Base-by-base conservation (phyloP, 35 echinoderm and acorn worm genomes). In the Acanthaster planci region DNA sequence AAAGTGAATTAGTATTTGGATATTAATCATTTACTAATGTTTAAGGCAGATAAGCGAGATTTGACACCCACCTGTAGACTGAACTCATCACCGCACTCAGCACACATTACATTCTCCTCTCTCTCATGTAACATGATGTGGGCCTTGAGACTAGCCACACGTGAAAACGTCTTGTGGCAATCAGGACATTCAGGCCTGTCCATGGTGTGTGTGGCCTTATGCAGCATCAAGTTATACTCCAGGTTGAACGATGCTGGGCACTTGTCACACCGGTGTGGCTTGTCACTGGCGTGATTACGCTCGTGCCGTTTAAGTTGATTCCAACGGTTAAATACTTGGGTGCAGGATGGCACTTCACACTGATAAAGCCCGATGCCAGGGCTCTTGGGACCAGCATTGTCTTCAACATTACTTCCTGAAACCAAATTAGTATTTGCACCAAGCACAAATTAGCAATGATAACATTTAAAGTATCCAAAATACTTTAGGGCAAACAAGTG, bases 61-160 rank as follows among this genome's bases (percentile, higher is more conserved):
- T 18, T 18, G 18, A 22, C 38, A 29, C 79, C 38, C 67, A 98
- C 95, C 92, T 98, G 95, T 12, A 98, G 78, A 51, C 77, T 77
- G 40, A 98, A 98, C 76, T 98, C 95, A 83, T 98, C 95, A 16
- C 95, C 95, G 83, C 95, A 98, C 47, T 98, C 95, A n/a, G 59
- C 64, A 76, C 95, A 98, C 37, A 94, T 93, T 2, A 98, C 39
- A 37, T 81, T 90, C 76, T 98, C 95, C 51, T 98, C 95, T 31
- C 88, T 93, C 51, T 90, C 92, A 84, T 98, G 95, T 0, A 98
- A 85, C 84, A 98, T 90, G 60, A 98, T 87, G 47, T 98, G 95
- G 0, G 95, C 85, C 56, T 98, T 98, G 77, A 98, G 89, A 84
- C 95, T 98, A 1, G 95, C 95, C 76, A 98, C 78, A 37, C 95